phyloP scores from a whole-genome alignment of 2,888 invertebrate genomes.

The Stictocephala bisonia region DNA sequence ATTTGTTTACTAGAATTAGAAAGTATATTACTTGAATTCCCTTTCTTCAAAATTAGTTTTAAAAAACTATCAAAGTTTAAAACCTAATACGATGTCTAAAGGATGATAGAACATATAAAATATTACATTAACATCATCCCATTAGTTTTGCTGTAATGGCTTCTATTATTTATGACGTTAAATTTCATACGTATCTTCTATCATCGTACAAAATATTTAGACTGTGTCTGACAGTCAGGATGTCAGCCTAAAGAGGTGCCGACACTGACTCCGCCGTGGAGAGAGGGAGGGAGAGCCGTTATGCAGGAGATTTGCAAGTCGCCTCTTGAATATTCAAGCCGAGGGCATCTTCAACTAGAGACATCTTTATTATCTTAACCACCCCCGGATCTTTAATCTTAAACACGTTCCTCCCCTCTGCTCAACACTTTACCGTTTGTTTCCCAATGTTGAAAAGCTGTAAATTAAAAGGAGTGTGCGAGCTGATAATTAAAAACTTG shows the following conservation, averaged over 20 bases:
- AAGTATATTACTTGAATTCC: too few relatives aligned
- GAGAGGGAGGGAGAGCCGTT: constrained; percentile 1
- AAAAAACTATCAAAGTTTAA: too few relatives aligned
- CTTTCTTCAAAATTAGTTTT: too few relatives aligned
- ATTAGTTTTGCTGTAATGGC: too few relatives aligned
- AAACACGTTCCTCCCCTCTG: constrained; percentile 45
- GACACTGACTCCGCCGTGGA: neutral
- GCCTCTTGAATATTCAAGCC: constrained; percentile 45
- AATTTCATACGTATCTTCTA: too few relatives aligned
- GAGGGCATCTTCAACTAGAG: constrained; percentile 36
- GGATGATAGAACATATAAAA: too few relatives aligned
- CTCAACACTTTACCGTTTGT: constrained; percentile 47
- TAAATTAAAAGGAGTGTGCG: constrained; percentile 48
- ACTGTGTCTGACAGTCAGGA: too few relatives aligned
- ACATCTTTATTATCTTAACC: constrained; percentile 50
- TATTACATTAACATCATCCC: too few relatives aligned
- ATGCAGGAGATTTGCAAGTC: constrained; percentile 41
- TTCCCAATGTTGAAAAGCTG: constrained; percentile 44
- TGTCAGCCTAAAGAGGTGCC: constrained; percentile 19
- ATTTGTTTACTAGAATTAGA: too few relatives aligned
- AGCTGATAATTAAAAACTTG: constrained; percentile 49
- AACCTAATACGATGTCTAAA: too few relatives aligned
- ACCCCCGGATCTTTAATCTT: constrained; percentile 49
- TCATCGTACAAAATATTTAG: too few relatives aligned
- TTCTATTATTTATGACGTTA: too few relatives aligned